These are phyloP conservation scores for Aplidium turbinatum DNA, from an alignment of 23 tunicate species.

Conservation along the genomic window DNA sequence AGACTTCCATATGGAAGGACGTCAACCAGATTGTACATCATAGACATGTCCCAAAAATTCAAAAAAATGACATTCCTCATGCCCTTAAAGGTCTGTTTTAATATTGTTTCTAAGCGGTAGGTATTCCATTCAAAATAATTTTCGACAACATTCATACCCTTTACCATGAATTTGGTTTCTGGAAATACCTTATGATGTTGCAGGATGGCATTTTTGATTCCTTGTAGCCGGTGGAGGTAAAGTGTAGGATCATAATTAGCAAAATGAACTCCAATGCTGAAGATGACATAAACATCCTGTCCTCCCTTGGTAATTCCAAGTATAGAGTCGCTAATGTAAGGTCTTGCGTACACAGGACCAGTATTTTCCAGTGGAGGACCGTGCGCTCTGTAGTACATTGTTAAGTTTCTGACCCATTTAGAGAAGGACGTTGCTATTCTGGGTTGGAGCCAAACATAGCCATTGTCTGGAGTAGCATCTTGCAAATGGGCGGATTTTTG, in stretches of 20 bases:
- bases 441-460: slow-evolving; percentile 37
- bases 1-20: no score
- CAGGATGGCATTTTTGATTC: slow-evolving; percentile 26
- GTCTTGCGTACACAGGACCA: slow-evolving; percentile 47
- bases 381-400: slow-evolving; percentile 52
- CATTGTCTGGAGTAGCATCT: slow-evolving; percentile 25
- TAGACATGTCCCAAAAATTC: slow-evolving; percentile 50
- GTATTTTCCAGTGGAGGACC: slow-evolving; percentile 49
- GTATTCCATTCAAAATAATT: slow-evolving; percentile 21
- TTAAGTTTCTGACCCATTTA: slow-evolving; percentile 13
- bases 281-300: slow-evolving; percentile 16
- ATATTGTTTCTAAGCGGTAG: slow-evolving; percentile 19
- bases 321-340: slow-evolving; percentile 47
- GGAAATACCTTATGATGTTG: slow-evolving; percentile 13
- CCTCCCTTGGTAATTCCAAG: slow-evolving; percentile 5
- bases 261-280: slow-evolving; percentile 44
- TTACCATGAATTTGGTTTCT: slow-evolving; percentile 15
- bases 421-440: slow-evolving; percentile 2
- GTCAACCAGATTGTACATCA: no score
- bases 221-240: slow-evolving; percentile 27
- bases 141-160: slow-evolving; percentile 4
- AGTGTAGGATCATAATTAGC: slow-evolving; percentile 19
- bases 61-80: slow-evolving; percentile 10
- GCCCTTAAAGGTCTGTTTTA: slow-evolving; percentile 1
- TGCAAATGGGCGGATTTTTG: not conserved